Percentiles rank a stretch among this genome's conserved stretches.
These are phyloP conservation scores for Pararge aegeria DNA, from an alignment of 1,140 invertebrate genomes.

Conservation along the genomic window DNA sequence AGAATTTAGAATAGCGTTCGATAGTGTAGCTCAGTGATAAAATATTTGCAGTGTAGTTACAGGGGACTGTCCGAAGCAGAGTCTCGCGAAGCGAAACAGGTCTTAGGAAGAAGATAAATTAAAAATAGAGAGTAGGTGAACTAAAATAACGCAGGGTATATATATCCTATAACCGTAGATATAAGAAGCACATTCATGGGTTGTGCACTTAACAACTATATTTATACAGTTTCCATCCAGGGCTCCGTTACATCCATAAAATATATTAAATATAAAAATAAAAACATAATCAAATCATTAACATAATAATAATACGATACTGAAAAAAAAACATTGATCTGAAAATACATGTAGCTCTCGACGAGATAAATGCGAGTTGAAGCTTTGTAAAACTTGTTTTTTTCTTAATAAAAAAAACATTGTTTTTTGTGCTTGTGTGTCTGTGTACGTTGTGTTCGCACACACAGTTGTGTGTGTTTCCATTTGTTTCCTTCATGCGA, in stretches of 20 bases:
- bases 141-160: slow-evolving; percentile 69
- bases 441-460: slow-evolving; percentile 49
- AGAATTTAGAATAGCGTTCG: slow-evolving; percentile 46
- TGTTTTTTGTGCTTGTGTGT: slow-evolving; percentile 40
- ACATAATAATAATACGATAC: slow-evolving; percentile 39
- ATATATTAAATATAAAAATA: slow-evolving; percentile 38
- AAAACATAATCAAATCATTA: slow-evolving; percentile 42
- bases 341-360: slow-evolving; percentile 37
- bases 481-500: slow-evolving; percentile 51
- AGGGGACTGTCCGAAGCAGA: slow-evolving; percentile 61
- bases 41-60: slow-evolving; percentile 44
- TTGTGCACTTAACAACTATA: slow-evolving; percentile 73
- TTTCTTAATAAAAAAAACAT: not conserved
- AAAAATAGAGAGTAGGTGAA: slow-evolving; percentile 66
- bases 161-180: slow-evolving; percentile 57
- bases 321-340: slow-evolving; percentile 44
- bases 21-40: slow-evolving; percentile 47
- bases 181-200: slow-evolving; percentile 76
- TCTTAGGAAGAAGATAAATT: slow-evolving; percentile 60
- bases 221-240: slow-evolving; percentile 63
- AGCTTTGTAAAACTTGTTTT: slow-evolving; percentile 23
- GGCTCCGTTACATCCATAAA: slow-evolving; percentile 57
- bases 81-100: slow-evolving; percentile 69
- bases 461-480: slow-evolving; percentile 44
- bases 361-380: slow-evolving; percentile 26